Evolutionary conservation across 2,113 vertebrate species (phyloP).

Genomic region (Ammodramus savannarum): DNA sequence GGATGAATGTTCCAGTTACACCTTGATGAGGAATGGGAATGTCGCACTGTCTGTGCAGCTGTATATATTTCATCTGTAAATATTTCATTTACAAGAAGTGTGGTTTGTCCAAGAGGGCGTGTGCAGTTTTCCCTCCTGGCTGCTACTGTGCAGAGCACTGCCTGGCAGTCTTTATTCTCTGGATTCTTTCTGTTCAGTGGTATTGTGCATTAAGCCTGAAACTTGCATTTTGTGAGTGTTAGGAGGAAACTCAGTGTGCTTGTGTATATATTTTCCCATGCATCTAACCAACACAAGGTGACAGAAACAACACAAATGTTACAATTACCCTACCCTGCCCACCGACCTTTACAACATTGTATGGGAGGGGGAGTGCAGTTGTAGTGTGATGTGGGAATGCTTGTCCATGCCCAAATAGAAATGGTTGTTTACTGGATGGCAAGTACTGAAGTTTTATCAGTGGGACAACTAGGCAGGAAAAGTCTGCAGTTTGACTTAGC

Average conservation of each 20-base stretch:
- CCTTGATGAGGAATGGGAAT: background rate
- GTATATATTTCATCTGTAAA: background rate
- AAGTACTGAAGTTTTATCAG: background rate
- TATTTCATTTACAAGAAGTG: background rate
- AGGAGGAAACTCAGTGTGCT: background rate
- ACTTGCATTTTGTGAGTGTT: background rate
- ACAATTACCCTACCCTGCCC: background rate
- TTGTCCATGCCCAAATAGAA: background rate
- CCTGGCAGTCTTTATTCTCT: background rate
- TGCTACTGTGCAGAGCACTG: background rate
- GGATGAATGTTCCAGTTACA: background rate
- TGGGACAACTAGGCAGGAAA: background rate
- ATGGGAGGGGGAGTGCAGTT: background rate
- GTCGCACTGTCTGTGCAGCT: background rate
- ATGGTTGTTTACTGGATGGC: background rate
- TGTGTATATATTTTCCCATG: background rate
- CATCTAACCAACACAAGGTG: background rate
- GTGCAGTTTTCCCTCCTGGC: background rate
- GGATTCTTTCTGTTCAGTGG: background rate
- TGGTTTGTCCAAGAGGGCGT: background rate
- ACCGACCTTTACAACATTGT: background rate
- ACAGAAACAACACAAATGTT: background rate
- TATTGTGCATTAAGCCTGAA: background rate
- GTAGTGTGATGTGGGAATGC: background rate
- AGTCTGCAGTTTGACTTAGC: background rate